These are phyloP conservation scores for Babylonia areolata DNA, from an alignment of 1,140 invertebrate species.

Conservation along the genomic window DNA sequence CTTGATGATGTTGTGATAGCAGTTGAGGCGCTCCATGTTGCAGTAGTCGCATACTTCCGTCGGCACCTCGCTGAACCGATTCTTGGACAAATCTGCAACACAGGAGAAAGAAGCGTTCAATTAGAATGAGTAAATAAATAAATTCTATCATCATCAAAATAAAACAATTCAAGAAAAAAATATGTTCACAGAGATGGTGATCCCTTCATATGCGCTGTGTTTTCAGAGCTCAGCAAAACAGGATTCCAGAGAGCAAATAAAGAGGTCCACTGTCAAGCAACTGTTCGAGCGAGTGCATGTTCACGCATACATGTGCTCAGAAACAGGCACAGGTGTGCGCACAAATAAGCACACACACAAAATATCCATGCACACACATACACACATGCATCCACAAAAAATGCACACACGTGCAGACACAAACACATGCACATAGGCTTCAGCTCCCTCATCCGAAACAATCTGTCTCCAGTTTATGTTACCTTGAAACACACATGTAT, in stretches of 20 bases:
- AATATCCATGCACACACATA: not conserved
- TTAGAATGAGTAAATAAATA: too few relatives aligned
- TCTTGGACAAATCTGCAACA: constrained; percentile 92
- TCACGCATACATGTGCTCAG: not conserved
- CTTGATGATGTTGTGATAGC: constrained; percentile 93
- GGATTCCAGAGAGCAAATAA: not conserved
- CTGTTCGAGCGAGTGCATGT: not conserved
- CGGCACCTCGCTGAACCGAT: constrained; percentile 91
- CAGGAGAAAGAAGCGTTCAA: too few relatives aligned
- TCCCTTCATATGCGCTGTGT: too few relatives aligned
- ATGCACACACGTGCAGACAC: not conserved
- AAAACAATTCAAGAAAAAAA: too few relatives aligned
- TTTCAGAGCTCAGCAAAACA: not conserved
- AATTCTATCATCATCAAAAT: too few relatives aligned
- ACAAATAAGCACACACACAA: not conserved
- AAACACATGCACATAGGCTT: constrained; percentile 4
- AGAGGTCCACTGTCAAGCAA: not conserved
- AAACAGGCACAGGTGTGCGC: not conserved
- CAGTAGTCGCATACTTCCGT: constrained; percentile 90
- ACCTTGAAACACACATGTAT: not conserved
- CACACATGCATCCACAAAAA: not conserved
- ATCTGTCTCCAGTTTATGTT: too few relatives aligned
- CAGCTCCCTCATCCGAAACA: too few relatives aligned
- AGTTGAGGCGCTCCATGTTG: constrained; percentile 89
- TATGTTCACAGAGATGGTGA: too few relatives aligned